phyloP scores from a whole-genome alignment of 2,888 invertebrate genomes.

The Tenodera sinensis region DNA sequence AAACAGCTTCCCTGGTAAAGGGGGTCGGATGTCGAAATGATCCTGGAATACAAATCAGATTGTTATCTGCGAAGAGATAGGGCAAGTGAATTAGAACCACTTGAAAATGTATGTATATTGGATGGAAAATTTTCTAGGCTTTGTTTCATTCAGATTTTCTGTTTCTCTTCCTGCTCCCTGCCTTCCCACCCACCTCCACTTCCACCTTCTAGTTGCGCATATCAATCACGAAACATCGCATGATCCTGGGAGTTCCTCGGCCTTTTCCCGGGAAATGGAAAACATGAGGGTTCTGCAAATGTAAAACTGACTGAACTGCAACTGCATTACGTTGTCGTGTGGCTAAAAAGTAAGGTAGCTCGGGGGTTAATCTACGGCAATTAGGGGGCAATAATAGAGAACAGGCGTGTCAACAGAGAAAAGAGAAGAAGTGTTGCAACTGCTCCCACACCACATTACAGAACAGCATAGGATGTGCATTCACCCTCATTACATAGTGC shows the following conservation, averaged over 20 bases:
- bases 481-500: too few species aligned
- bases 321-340: too few species aligned
- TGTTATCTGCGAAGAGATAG: neutral
- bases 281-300: neutral
- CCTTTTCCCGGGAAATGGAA: neutral
- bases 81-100: neutral
- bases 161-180: neutral
- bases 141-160: neutral
- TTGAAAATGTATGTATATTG: neutral
- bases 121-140: neutral
- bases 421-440: too few species aligned
- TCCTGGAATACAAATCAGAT: neutral
- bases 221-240: conserved; percentile 3
- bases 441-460: too few species aligned
- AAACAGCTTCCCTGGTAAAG: neutral
- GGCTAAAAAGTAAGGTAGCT: too few species aligned
- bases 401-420: too few species aligned
- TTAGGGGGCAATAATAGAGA: too few species aligned
- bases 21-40: neutral
- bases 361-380: too few species aligned
- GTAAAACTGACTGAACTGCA: neutral
- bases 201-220: neutral
- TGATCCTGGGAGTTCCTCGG: neutral
- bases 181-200: too few species aligned
- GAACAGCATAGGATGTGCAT: too few species aligned